Evolutionary conservation across 37 sponge, comb jelly and placozoan species (phyloP).

Genomic region (Theonella swinhoei): DNA sequence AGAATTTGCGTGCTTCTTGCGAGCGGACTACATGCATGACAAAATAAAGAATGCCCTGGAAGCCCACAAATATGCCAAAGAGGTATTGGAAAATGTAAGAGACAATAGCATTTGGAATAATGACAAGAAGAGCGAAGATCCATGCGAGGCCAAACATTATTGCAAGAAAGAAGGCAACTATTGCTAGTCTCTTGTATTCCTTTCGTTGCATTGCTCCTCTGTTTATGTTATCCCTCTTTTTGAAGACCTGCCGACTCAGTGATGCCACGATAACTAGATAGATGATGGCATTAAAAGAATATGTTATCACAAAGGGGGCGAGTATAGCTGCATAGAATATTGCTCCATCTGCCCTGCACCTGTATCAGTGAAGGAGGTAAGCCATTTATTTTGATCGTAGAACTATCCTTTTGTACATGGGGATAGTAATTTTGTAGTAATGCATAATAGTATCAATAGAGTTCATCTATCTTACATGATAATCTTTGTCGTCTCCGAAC

Average conservation of each 20-base stretch:
- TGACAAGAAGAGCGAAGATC: conserved; percentile 46
- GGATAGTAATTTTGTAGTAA: too few species aligned
- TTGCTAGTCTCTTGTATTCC: conserved; percentile 2
- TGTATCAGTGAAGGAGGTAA: background rate
- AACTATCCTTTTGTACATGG: background rate
- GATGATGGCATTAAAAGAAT: background rate
- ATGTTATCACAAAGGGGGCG: background rate
- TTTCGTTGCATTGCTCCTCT: background rate
- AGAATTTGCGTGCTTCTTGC: conserved; percentile 23
- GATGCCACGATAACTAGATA: conserved; percentile 5
- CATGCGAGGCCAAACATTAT: conserved; percentile 64
- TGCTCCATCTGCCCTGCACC: background rate
- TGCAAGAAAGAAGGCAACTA: conserved; percentile 31
- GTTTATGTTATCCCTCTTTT: background rate
- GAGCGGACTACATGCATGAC: conserved; percentile 36
- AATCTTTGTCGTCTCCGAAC: background rate
- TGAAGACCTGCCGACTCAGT: background rate
- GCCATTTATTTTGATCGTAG: background rate
- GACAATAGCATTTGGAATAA: background rate
- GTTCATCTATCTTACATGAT: background rate
- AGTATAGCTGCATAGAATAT: conserved; percentile 1
- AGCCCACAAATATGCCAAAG: conserved; percentile 36
- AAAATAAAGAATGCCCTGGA: conserved; percentile 45
- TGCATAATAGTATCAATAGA: too few species aligned
- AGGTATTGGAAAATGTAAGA: conserved; percentile 37